A percentile compares a stretch with the other conserved stretches of the same genome.
Evolutionary conservation across 2,113 vertebrate species (phyloP).

Genomic region (Misgurnus anguillicaudatus): DNA sequence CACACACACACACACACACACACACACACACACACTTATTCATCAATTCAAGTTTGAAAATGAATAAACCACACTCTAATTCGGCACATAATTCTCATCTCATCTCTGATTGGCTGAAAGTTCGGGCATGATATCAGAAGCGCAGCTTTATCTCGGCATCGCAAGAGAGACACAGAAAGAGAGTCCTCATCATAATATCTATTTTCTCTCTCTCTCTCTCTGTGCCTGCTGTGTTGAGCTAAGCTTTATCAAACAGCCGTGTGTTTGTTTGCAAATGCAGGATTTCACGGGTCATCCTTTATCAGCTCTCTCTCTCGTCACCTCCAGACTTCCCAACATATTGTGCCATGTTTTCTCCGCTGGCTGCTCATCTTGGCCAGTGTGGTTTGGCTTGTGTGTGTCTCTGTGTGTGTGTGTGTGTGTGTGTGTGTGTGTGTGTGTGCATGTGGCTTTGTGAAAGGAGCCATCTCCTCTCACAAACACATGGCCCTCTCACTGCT

Average conservation of each 20-base stretch:
- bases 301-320: slow-evolving; percentile 49
- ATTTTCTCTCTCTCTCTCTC: slow-evolving; percentile 31
- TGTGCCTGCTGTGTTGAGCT: slow-evolving; percentile 29
- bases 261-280: slow-evolving; percentile 48
- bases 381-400: slow-evolving; percentile 27
- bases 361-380: slow-evolving; percentile 46
- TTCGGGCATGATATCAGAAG: slow-evolving; percentile 44
- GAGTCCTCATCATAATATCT: slow-evolving; percentile 41
- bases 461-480: slow-evolving; percentile 46
- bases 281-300: slow-evolving; percentile 47
- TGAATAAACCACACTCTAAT: slow-evolving; percentile 4
- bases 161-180: slow-evolving; percentile 42
- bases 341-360: slow-evolving; percentile 54
- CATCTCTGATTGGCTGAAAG: slow-evolving; percentile 36
- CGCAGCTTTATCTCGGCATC: slow-evolving; percentile 41
- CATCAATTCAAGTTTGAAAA: background rate
- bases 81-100: slow-evolving; percentile 3
- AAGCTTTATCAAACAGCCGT: slow-evolving; percentile 52
- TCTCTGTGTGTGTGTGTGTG: slow-evolving; percentile 32
- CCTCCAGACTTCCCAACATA: slow-evolving; percentile 56
- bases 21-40: background rate
- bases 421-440: slow-evolving; percentile 27
- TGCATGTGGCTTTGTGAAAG: slow-evolving; percentile 28
- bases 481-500: slow-evolving; percentile 41
- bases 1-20: background rate